A percentile compares a stretch with the other conserved stretches of the same genome.
phyloP scores from a whole-genome alignment of 2,113 vertebrate genomes.

The Paratilapia polleni region DNA sequence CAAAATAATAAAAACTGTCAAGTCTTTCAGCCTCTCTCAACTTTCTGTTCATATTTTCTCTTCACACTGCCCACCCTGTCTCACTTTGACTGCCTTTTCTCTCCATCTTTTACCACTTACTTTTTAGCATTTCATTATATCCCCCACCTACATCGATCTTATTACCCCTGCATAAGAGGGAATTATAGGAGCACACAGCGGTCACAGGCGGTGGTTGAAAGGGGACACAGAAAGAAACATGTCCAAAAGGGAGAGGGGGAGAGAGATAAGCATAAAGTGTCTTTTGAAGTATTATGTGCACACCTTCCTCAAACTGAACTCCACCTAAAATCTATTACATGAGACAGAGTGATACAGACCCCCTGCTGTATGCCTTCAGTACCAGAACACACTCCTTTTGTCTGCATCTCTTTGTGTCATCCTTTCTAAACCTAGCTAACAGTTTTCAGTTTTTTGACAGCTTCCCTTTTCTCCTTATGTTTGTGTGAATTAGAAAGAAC shows the following conservation, averaged over 20 bases:
- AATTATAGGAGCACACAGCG: conserved; percentile 23
- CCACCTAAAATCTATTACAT: conserved; percentile 28
- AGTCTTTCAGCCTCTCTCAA: not conserved
- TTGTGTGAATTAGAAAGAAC: conserved; percentile 2
- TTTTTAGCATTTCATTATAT: conserved; percentile 44
- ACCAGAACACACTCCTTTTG: conserved; percentile 2
- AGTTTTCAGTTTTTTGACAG: not conserved
- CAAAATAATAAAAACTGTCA: not conserved
- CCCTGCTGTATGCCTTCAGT: conserved; percentile 26
- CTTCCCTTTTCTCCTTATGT: not conserved
- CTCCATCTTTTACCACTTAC: not conserved
- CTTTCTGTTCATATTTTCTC: not conserved
- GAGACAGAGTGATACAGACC: conserved; percentile 9
- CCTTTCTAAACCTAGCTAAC: conserved; percentile 4
- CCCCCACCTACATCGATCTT: conserved; percentile 21
- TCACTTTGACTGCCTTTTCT: not conserved
- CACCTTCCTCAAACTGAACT: conserved; percentile 15
- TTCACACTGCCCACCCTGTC: not conserved
- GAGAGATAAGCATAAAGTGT: not conserved
- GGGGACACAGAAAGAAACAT: conserved; percentile 1
- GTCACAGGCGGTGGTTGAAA: conserved; percentile 23
- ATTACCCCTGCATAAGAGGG: conserved; percentile 18
- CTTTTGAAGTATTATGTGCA: conserved; percentile 4
- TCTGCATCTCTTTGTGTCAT: not conserved
- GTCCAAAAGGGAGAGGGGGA: conserved; percentile 8